phyloP scores from a whole-genome alignment of 1,140 invertebrate genomes.

The Neotoxoptera formosana region DNA sequence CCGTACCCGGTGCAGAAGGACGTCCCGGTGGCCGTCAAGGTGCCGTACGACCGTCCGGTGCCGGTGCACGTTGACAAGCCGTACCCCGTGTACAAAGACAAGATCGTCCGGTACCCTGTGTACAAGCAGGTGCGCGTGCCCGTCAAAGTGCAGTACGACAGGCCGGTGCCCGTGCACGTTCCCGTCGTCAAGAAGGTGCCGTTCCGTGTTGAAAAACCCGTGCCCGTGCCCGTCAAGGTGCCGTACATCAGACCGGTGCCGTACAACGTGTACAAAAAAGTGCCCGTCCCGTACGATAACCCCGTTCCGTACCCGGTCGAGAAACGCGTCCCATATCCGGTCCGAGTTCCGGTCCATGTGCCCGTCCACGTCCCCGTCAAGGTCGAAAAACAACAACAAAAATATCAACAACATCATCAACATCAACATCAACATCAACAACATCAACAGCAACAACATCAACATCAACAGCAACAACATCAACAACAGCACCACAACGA shows the following conservation, averaged over 20 bases:
- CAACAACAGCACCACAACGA: background rate
- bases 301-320: conserved; percentile 76
- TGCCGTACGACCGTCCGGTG: conserved; percentile 73
- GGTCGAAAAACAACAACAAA: background rate
- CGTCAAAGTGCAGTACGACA: conserved; percentile 74
- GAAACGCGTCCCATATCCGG: conserved; percentile 75
- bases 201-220: conserved; percentile 77
- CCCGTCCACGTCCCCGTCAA: conserved; percentile 67
- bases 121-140: conserved; percentile 75
- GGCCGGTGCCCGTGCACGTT: conserved; percentile 73
- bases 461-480: background rate
- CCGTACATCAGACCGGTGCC: conserved; percentile 62
- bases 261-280: conserved; percentile 74
- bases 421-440: background rate
- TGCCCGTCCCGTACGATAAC: conserved; percentile 76
- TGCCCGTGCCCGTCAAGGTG: conserved; percentile 72
- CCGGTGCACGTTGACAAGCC: conserved; percentile 76
- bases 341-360: conserved; percentile 76
- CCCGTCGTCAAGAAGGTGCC: conserved; percentile 77
- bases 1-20: conserved; percentile 70
- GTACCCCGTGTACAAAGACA: conserved; percentile 76
- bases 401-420: no score
- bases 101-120: conserved; percentile 75
- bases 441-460: background rate
- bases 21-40: conserved; percentile 68